Base-by-base conservation (phyloP, 1,140 invertebrate species). In the Calosoma granatense region DNA sequence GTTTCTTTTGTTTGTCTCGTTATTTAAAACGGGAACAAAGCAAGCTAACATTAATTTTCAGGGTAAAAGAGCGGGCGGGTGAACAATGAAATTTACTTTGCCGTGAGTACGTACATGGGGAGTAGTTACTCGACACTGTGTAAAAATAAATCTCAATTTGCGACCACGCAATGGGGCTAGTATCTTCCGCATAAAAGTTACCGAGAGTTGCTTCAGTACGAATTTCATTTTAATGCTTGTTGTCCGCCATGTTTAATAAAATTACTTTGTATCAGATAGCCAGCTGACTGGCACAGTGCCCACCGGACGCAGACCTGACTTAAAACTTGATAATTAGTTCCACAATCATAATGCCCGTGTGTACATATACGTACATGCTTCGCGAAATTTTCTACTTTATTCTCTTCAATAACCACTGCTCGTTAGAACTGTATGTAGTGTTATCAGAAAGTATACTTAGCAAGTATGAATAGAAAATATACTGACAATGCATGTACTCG, bases 191-290 rank as follows among this genome's bases (percentile, higher is more conserved):
- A 14, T 30, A 30, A 30, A 30, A 30, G 26, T 30, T 30, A 30
- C 26, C 4, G 26, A 30, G 26, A 30, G 26, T 30, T 30, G 26
- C n/a, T n/a, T n/a, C n/a, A n/a, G n/a, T n/a, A n/a, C 41, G 41
- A 17, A 47, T 47, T 47, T 17, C 41, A 47, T 47, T 47, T 47
- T 47, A 17, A 47, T 47, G 41, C 41, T 47, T 47, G 41, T 47
- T 17, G 9, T 9, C 41, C 41, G 17, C 41, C 41, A 47, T 47
- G 41, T 47, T 47, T 47, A 47, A 47, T 47, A 47, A 47, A 47
- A 47, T 47, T 47, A 47, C 41, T 6, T 47, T 47, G 41, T 47
- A 47, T 47, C 41, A 47, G 41, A 47, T 17, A 47, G 15, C 41
- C 6, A 9, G 15, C 3, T 17, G 9, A 47, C 9, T 17, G 41